Evolutionary conservation across 2,888 invertebrate species (phyloP), one percentile per base, ranked within the genome.

Genomic region (Plebejus melissa): DNA sequence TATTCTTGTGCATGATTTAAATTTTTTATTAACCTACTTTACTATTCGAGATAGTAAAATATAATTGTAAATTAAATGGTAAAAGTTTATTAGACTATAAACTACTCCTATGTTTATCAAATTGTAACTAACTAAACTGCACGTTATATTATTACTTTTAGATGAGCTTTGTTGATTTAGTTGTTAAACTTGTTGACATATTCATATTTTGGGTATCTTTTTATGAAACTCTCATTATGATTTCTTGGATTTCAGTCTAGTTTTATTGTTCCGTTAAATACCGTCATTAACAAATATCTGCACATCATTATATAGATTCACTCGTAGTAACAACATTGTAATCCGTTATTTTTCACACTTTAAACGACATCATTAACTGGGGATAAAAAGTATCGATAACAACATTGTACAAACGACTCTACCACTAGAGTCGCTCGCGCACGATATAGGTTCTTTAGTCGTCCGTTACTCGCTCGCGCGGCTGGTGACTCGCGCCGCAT

Each of bases 401-500:
- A 54, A 72, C 32, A 72, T 72, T 72, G 54, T 72, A 6, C 0
- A 54, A 16, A 71, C 46, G 28, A 6, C 72, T 32, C 72, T 54
- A 71, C 28, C 22, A 54, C 32, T 22, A 50, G 50, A 16, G 72
- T 16, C 50, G 72, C 72, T 28, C 81, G 82, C 82, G 82, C 80
- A 80, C 80, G 36, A n/a, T 70, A 70, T 50, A 11, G 46, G 46
- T 22, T 69, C 80, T 71, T 75, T 81, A 83, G 82, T 82, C 76
- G 77, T 77, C 77, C 79, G 80, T 79, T 81, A 78, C 79, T 71
- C 80, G 80, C 78, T 75, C 76, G 38, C 80, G 84, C 83, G 87
- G 80, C 80, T 80, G 85, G 83, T 83, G 83, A 82, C 80, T 75
- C 77, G 81, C 78, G 83, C 80, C 13, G 82, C 78, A 75, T 74